Base-by-base conservation (phyloP, 1,140 invertebrate genomes). In the Dendroctonus ponderosae region DNA sequence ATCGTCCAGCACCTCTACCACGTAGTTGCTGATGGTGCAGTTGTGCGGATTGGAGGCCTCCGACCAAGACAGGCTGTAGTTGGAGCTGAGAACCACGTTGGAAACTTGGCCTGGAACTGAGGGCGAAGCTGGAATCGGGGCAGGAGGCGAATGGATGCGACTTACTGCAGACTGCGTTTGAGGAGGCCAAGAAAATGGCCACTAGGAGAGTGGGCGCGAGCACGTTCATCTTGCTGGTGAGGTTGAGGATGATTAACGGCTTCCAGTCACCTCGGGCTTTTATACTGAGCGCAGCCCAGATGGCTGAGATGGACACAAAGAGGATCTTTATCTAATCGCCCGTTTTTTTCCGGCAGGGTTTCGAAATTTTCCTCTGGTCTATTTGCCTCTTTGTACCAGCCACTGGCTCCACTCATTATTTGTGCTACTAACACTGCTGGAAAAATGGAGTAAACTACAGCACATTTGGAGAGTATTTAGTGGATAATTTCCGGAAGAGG, bases 41-140 rank as follows among this genome's bases (percentile, higher is more conserved):
- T 51, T 44, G 0, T 66, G 15, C 6, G 63, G 63, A 39, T 66
- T 58, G 0, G 14, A n/a, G 2, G 43, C 15, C 6, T 7, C 11
- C 7, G 37, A 5, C 63, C 63, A 66, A n/a, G 0, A 8, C 7
- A 66, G 37, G 5, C n/a, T 37, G 48, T 49, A n/a, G 26, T 59
- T 46, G 6, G 49, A 11, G 38, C 0, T 48, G 5, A 66, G 15
- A 5, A 0, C 42, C 9, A 66, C 7, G 44, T 52, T 26, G 37
- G 39, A 12, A 46, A 66, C 63, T 7, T 7, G 48, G 12, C 53
- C 56, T 7, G 63, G 53, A 3, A n/a, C 63, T 66, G 14, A 40
- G 50, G 59, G 5, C 9, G 11, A 6, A 5, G 38, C 9, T 56
- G 38, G 12, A 14, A 15, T 52, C 5, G 6, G n/a, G 38, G 38